Conservation (phyloP, 2,113 vertebrate species). For the Hepsetus odoe region DNA sequence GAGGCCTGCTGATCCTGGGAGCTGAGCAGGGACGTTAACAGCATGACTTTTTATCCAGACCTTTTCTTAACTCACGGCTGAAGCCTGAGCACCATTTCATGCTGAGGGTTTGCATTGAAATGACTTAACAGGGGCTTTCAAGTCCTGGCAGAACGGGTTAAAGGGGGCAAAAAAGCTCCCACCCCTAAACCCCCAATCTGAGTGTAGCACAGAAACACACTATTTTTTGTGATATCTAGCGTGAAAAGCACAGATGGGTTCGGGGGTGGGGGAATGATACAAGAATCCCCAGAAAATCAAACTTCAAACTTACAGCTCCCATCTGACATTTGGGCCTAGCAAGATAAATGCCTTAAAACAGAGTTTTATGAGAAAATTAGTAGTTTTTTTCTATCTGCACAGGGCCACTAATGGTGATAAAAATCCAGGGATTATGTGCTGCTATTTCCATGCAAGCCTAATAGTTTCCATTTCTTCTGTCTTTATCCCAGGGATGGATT, state of each 20-base stretch:
- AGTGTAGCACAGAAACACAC: neutral
- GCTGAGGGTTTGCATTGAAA: constrained; percentile 77
- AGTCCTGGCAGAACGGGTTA: constrained; percentile 74
- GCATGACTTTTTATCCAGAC: constrained; percentile 70
- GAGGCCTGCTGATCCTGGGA: constrained; percentile 28
- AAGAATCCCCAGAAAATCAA: constrained; percentile 60
- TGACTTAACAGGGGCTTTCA: constrained; percentile 57
- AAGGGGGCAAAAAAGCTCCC: constrained; percentile 55
- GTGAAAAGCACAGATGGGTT: constrained; percentile 51
- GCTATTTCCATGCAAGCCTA: constrained; percentile 68
- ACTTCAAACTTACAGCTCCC: constrained; percentile 64
- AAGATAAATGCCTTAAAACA: constrained; percentile 58
- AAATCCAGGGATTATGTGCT: constrained; percentile 69
- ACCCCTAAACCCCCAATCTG: neutral
- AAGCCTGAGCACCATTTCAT: constrained; percentile 66
- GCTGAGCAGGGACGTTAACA: constrained; percentile 65
- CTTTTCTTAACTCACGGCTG: constrained; percentile 69
- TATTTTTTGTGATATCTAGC: constrained; percentile 56
- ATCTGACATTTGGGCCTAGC: constrained; percentile 51
- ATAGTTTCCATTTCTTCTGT: constrained; percentile 74
- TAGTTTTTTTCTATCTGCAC: constrained; percentile 59
- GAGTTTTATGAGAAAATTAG: constrained; percentile 68
- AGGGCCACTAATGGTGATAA: constrained; percentile 65
- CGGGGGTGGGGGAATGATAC: constrained; percentile 61
- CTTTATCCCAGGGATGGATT: constrained; percentile 74